Base-by-base conservation (phyloP, 2,113 vertebrate species). In the Chaetorhynchus papuensis region DNA sequence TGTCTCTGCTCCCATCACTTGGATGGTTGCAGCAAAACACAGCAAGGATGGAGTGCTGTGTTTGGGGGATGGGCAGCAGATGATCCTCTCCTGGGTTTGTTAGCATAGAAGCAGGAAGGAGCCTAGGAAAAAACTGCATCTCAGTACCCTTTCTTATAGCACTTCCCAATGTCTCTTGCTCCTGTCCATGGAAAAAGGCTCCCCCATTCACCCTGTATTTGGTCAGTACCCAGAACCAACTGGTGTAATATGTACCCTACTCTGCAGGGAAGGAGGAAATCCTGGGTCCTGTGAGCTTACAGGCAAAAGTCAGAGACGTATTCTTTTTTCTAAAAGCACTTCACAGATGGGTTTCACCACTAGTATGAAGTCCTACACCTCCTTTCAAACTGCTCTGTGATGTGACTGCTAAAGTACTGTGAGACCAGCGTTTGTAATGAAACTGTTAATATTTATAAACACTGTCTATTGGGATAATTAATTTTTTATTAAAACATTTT, bases 401-500 rank as follows among this genome's bases (percentile, higher is more conserved):
- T 71, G n/a, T 74, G 83, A 42, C 69, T 87, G 49, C 56, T 95
- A 44, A 94, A 92, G 92, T 96, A 95, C 92, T 90, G 84, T 27
- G 37, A 95, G 85, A 81, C 10, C 49, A 92, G 63, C 31, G 82
- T 94, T 96, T 77, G 64, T 49, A 61, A 60, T 66, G 61, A 64
- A 93, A 77, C 66, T 66, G 76, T 92, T 94, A 91, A 56, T 91
- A 70, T 95, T 96, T 94, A 94, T 95, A 82, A 22, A 87, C 60
- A 81, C 11, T 91, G 59, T 64, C 53, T 59, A 72, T 64, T 81
- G 56, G 74, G 87, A 75, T 94, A 78, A 90, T 95, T 94, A 2
- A 33, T 82, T 71, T 96, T 90, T 97, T 83, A 97, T 95, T 71
- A 94, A 97, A 92, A 41, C 26, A 3, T 94, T 94, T 94, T 77